Percentiles rank a stretch among this genome's conserved stretches.
These are phyloP conservation scores for Dasyurus viverrinus DNA, from an alignment of 2,113 vertebrate species.

Conservation along the genomic window DNA sequence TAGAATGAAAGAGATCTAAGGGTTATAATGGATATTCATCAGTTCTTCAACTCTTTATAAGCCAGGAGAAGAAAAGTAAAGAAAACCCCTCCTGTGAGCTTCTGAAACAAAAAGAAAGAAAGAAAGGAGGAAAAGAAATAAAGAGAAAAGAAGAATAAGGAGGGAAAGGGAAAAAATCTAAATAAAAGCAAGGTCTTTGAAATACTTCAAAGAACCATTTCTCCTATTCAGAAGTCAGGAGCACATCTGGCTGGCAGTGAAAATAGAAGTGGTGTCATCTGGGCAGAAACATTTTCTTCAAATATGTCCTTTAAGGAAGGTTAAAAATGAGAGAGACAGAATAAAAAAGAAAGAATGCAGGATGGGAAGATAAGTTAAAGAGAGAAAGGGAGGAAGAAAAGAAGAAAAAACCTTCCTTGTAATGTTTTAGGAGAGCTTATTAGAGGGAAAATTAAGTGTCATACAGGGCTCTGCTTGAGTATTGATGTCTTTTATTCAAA, in stretches of 20 bases:
- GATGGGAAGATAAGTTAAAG: conserved; percentile 78
- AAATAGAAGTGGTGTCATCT: conserved; percentile 85
- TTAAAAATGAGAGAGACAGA: conserved; percentile 37
- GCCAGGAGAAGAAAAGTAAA: conserved; percentile 73
- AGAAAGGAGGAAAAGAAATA: conserved; percentile 41
- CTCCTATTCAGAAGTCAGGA: conserved; percentile 80
- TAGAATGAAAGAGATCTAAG: background rate
- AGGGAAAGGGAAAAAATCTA: conserved; percentile 57
- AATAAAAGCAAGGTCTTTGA: conserved; percentile 83
- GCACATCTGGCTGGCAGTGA: conserved; percentile 85
- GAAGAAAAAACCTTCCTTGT: conserved; percentile 75
- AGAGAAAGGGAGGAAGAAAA: conserved; percentile 68
- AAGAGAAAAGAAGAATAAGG: background rate
- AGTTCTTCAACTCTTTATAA: conserved; percentile 57
- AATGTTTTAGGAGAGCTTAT: conserved; percentile 87
- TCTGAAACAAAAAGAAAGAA: conserved; percentile 70
- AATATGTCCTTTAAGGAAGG: conserved; percentile 77
- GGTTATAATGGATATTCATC: background rate
- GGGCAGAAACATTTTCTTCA: conserved; percentile 80
- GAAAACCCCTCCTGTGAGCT: conserved; percentile 67
- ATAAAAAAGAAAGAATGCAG: conserved; percentile 57
- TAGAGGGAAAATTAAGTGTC: conserved; percentile 87
- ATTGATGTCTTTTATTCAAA: conserved; percentile 87
- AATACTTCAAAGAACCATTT: conserved; percentile 86
- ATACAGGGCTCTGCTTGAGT: conserved; percentile 83